Base-by-base conservation (phyloP, 2,113 vertebrate genomes). In the Salminus brasiliensis region DNA sequence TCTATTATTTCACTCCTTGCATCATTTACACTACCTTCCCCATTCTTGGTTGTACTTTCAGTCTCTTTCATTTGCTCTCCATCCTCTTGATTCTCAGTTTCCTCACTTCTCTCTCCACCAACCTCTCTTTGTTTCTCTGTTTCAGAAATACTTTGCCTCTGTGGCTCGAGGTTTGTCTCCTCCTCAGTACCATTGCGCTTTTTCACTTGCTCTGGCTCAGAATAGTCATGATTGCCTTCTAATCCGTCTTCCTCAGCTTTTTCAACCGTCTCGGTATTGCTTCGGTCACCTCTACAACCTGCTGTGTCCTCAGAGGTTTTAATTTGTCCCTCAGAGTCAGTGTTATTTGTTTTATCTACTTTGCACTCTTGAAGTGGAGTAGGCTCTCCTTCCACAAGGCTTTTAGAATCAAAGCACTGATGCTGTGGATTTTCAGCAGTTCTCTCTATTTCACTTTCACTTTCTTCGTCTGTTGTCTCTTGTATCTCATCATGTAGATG, bases 181-280 rank as follows among this genome's bases (percentile, higher is more conserved):
- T 23, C 47, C 10, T 62, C 7, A 12, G 1, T 29, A 43, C 71
- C 4, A 3, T 72, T 66, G 66, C 47, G 67, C 10, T 43, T 34
- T 21, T 36, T 74, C 1, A 49, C 63, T 45, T 36, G 21, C 12
- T 75, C 55, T 21, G 13, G n/a, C 8, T 67, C 36, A 66, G 6
- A 27, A 53, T 68, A n/a, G 8, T 73, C 74, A 27, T 30, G 30
- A 21, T 10, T 25, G 27, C 60, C 18, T 29, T 74, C 55, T 65
- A 72, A 55, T 53, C 27, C 32, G 43, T 67, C 49, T 66, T 52
- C 29, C 34, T 68, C 45, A 62, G 53, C 60, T 27, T 78, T 25
- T 18, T 76, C 57, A 71, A 29, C 39, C 21, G 43, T 34, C 21
- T 23, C 57, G 12, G 13, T 21, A 60, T 27, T 34, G 1, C 21